These are phyloP conservation scores for Bedellia somnulentella DNA, from an alignment of 2,888 invertebrate genomes.

Conservation along the genomic window DNA sequence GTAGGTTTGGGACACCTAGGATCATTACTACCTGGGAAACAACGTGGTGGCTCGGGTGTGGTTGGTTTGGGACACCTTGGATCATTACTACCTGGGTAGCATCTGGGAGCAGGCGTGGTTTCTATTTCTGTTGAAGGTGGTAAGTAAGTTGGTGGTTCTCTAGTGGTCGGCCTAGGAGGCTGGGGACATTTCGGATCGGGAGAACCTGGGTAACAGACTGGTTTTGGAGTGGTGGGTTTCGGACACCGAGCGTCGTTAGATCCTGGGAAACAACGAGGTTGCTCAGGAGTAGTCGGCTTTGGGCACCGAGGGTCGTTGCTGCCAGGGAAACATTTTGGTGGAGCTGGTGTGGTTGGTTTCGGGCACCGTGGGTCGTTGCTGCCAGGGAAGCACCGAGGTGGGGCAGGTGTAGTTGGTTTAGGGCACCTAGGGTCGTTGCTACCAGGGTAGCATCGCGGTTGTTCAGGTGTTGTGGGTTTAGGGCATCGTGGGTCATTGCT, in stretches of 20 bases:
- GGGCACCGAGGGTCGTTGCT: constrained; percentile 12
- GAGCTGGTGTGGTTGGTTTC: constrained; percentile 10
- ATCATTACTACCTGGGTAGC: constrained; percentile 15
- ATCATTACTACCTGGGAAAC: constrained; percentile 11
- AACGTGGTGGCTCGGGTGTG: constrained; percentile 15
- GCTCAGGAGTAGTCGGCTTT: constrained; percentile 18
- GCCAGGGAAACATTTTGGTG: constrained; percentile 20
- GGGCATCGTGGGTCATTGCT: constrained; percentile 17
- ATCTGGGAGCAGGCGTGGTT: constrained; percentile 15
- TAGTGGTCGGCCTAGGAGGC: constrained; percentile 11
- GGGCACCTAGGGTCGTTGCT: constrained; percentile 16
- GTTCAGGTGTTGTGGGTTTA: constrained; percentile 13
- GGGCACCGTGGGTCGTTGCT: constrained; percentile 12
- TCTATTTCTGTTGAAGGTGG: constrained; percentile 14
- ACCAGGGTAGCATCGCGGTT: constrained; percentile 16
- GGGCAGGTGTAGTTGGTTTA: constrained; percentile 11
- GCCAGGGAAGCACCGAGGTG: constrained; percentile 15
- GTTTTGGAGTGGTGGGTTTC: constrained; percentile 14
- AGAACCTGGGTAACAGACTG: constrained; percentile 11
- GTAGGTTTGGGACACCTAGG: constrained; percentile 12
- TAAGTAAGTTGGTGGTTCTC: constrained; percentile 11
- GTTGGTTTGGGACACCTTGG: constrained; percentile 21
- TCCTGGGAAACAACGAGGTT: constrained; percentile 13
- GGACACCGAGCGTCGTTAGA: constrained; percentile 22
- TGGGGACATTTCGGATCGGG: constrained; percentile 18